These are phyloP conservation scores for Chelonus formosanus DNA, from an alignment of 2,888 invertebrate species.

Conservation along the genomic window DNA sequence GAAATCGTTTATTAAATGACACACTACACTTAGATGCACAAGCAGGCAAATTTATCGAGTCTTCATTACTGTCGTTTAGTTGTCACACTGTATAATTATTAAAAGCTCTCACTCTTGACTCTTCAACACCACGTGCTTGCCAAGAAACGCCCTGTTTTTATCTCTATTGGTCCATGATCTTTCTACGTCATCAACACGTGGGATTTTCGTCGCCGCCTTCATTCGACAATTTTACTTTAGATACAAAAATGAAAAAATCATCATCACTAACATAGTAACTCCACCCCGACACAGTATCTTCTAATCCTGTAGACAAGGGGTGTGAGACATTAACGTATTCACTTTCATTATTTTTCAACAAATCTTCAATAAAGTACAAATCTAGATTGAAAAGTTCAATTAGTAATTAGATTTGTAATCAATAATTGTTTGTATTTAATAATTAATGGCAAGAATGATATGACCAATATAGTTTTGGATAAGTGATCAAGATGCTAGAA, in stretches of 20 bases:
- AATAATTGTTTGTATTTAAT: too few species aligned
- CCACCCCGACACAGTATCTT: slow-evolving; percentile 39
- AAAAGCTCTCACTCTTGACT: slow-evolving; percentile 35
- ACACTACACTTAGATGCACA: slow-evolving; percentile 38
- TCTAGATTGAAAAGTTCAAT: too few species aligned
- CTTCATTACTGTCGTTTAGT: slow-evolving; percentile 58
- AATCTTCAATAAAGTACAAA: too few species aligned
- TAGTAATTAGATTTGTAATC: too few species aligned
- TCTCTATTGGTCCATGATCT: slow-evolving; percentile 51
- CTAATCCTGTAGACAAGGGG: slow-evolving; percentile 44
- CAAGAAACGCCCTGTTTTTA: slow-evolving; percentile 58
- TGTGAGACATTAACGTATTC: neutral
- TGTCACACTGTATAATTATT: slow-evolving; percentile 41
- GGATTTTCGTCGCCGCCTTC: slow-evolving; percentile 54
- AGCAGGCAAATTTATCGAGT: slow-evolving; percentile 54
- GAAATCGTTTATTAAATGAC: slow-evolving; percentile 51
- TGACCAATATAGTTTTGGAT: too few species aligned
- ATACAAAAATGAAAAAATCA: slow-evolving; percentile 45
- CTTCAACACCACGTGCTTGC: slow-evolving; percentile 49
- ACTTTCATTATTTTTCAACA: too few species aligned
- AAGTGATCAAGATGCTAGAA: too few species aligned
- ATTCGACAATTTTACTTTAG: slow-evolving; percentile 51
- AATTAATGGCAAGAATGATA: too few species aligned
- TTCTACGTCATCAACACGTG: slow-evolving; percentile 57
- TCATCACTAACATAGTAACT: neutral